Conservation (phyloP, 2,113 vertebrate genomes). For the Myocastor coypus region DNA sequence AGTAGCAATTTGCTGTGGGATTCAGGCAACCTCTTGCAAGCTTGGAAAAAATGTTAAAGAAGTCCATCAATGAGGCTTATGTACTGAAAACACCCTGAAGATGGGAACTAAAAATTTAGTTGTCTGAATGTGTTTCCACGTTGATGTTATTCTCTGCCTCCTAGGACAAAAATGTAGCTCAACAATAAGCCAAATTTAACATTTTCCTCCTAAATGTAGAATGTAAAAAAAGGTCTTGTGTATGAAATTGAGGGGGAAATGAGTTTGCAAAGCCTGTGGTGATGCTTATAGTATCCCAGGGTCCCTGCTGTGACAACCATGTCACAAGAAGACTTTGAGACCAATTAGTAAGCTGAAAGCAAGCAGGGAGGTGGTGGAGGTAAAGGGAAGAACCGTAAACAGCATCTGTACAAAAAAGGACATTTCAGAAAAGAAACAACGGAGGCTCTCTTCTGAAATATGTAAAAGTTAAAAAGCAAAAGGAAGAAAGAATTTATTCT, state of each 20-base stretch:
- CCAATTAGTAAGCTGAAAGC: conserved; percentile 12
- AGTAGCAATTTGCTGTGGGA: neutral
- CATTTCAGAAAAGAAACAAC: conserved; percentile 53
- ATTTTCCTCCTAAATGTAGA: neutral
- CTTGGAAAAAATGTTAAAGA: neutral
- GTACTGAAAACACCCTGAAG: neutral
- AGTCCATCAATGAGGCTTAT: neutral
- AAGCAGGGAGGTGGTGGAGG: neutral
- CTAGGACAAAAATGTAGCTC: neutral
- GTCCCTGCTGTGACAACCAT: neutral
- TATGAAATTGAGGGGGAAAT: neutral
- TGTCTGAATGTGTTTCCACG: neutral
- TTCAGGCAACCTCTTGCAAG: neutral
- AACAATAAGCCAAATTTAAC: neutral
- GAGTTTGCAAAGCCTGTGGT: neutral
- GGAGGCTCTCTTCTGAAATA: neutral
- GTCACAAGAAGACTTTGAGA: neutral
- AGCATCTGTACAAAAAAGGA: neutral
- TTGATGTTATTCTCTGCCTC: neutral
- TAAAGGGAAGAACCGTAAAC: conserved; percentile 6
- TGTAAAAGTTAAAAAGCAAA: neutral
- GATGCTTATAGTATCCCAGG: neutral
- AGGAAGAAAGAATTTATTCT: conserved; percentile 20
- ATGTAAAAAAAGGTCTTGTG: neutral
- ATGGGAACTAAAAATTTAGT: conserved; percentile 3